phyloP scores from a whole-genome alignment of 2,113 vertebrate species.

The Lampris incognitus region DNA sequence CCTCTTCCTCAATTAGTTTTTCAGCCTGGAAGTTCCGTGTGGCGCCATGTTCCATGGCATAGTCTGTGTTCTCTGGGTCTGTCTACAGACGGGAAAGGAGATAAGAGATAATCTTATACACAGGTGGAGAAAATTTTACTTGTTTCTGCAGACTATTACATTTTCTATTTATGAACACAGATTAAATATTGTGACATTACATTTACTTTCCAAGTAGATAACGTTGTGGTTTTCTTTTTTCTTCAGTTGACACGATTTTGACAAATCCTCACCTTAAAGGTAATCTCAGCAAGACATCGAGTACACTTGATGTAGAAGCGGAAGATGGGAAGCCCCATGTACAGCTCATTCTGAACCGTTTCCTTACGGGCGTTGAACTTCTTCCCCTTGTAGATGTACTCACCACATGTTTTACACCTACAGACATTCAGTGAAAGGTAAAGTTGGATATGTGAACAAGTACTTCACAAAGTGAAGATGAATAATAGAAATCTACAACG shows the following conservation, averaged over 20 bases:
- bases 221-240: background rate
- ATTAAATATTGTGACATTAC: background rate
- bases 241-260: background rate
- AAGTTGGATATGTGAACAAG: no score
- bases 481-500: background rate
- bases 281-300: constrained; percentile 91
- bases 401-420: constrained; percentile 94
- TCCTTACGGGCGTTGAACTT: constrained; percentile 98
- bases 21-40: constrained; percentile 96
- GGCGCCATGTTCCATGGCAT: constrained; percentile 95
- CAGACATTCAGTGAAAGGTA: constrained; percentile 16
- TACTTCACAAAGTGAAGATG: background rate
- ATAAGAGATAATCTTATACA: background rate
- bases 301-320: constrained; percentile 98
- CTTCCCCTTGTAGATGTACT: constrained; percentile 98
- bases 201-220: background rate
- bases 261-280: constrained; percentile 85
- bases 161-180: background rate
- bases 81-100: constrained; percentile 78
- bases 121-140: background rate
- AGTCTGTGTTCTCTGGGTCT: constrained; percentile 96
- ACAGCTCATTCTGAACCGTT: constrained; percentile 92
- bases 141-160: background rate
- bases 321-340: constrained; percentile 95
- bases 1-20: constrained; percentile 94